These are phyloP conservation scores for Rallus limicola DNA, from an alignment of 2,113 vertebrate species.

Conservation along the genomic window DNA sequence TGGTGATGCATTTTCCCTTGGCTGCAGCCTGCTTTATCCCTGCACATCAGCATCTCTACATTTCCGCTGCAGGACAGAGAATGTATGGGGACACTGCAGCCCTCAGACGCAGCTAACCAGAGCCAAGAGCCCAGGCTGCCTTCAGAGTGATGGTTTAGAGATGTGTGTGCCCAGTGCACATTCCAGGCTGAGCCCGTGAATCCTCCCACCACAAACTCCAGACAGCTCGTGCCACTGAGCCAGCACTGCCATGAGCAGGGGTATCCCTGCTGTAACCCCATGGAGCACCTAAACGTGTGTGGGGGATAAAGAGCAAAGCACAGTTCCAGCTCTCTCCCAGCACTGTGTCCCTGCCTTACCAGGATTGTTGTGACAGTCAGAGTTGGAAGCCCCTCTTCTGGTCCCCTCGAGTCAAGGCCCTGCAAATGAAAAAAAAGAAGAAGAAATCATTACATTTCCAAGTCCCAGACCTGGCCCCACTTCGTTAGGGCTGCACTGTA, in stretches of 20 bases:
- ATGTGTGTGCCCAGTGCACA: background rate
- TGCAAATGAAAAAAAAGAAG: background rate
- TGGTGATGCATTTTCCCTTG: background rate
- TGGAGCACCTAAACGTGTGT: fast-evolving
- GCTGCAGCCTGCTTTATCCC: background rate
- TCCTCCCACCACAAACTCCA: background rate
- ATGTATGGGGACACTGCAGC: fast-evolving
- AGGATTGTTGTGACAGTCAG: slow-evolving; percentile 83
- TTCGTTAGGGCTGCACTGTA: background rate
- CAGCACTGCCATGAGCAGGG: background rate
- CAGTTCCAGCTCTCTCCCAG: background rate
- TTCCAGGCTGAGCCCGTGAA: background rate
- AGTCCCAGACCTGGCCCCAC: fast-evolving
- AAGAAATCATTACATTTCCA: background rate
- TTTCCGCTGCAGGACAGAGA: background rate
- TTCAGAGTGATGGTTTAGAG: background rate
- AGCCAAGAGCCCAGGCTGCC: background rate
- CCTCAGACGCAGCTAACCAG: background rate
- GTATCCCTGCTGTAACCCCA: fast-evolving
- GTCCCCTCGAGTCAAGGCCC: background rate
- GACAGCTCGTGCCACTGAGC: background rate
- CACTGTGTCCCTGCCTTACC: slow-evolving; percentile 65
- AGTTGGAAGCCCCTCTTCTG: slow-evolving; percentile 35
- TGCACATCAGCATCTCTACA: background rate
- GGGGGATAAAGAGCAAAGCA: background rate